Base-by-base conservation (phyloP, 2,113 vertebrate species). In the Gymnogyps californianus region DNA sequence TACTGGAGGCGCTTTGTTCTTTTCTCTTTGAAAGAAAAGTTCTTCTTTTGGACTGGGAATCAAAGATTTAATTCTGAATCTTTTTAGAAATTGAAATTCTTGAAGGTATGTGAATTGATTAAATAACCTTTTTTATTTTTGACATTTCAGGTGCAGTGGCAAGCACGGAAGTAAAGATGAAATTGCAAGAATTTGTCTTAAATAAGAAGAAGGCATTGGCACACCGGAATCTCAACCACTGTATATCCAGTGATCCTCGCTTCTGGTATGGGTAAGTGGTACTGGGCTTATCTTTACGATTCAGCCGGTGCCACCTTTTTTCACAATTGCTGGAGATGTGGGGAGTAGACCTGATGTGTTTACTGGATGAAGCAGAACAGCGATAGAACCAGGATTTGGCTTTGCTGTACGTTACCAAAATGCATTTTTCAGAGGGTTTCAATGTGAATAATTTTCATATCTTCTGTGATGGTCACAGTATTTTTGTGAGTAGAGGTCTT, bases 141-240 rank as follows among this genome's bases (percentile, higher is more conserved):
- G 52, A 15, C 15, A 5, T 70, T 8, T n/a, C 97, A 99, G 99
- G 99, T 97, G 99, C 99, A 2, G 99, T 99, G 82, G 99, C 99
- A 88, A 99, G 99, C 96, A 99, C 99, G 2, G 99, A 99, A 97
- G 99, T 99, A 75, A 99, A 99, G 98, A 99, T 99, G 99, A 99
- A 99, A 62, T 95, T 99, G 26, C 99, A 99, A 91, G 99, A 99
- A 93, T 99, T 99, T 93, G 99, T 99, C 67, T 98, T 99, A 83
- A 99, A 99, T 96, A 99, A 99, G 95, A 99, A 99, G 98, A 99
- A 99, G 96, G 99, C 99, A 1, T 97, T 99, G 97, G 99, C 99
- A 79, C 99, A 99, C 95, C 98, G 99, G 81, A 99, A 97, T 97
- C 98, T 99, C 82, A 99, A 99, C 98, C 99, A 99, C 98, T 99